These are phyloP conservation scores for Conomelus anceps DNA, from an alignment of 2,888 invertebrate genomes.

Conservation along the genomic window DNA sequence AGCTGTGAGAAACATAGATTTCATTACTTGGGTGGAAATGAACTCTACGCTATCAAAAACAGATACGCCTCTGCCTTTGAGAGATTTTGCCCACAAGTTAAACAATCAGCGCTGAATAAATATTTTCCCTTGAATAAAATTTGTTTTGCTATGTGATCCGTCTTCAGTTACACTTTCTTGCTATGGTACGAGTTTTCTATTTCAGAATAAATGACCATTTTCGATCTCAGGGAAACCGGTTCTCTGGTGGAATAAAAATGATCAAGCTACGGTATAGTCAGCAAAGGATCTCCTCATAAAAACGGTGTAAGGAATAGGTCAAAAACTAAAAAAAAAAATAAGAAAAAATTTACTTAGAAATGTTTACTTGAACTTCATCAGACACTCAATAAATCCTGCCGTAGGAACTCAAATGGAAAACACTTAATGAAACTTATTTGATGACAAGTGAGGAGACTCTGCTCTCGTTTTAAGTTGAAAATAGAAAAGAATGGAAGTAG, in stretches of 20 bases:
- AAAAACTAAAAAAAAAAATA: too few species aligned
- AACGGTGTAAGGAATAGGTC: not conserved
- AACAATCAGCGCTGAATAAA: not conserved
- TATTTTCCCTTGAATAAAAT: not conserved
- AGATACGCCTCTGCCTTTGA: not conserved
- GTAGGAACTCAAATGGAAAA: not conserved
- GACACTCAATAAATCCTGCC: not conserved
- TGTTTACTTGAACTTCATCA: not conserved
- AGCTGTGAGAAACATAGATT: not conserved
- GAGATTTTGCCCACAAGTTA: not conserved
- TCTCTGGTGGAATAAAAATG: not conserved
- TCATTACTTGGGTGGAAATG: not conserved
- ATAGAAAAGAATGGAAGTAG: too few species aligned
- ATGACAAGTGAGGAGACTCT: too few species aligned
- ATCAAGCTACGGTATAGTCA: not conserved
- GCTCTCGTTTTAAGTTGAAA: too few species aligned
- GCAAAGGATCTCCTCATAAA: not conserved
- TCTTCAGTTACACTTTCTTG: not conserved
- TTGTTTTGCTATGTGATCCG: not conserved
- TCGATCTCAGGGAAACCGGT: not conserved
- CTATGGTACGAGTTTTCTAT: not conserved
- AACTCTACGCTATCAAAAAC: not conserved
- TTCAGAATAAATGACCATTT: not conserved
- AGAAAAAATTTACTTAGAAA: not conserved
- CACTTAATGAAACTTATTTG: too few species aligned